phyloP scores from a whole-genome alignment of 2,113 vertebrate species.

The Spheniscus mendiculus region DNA sequence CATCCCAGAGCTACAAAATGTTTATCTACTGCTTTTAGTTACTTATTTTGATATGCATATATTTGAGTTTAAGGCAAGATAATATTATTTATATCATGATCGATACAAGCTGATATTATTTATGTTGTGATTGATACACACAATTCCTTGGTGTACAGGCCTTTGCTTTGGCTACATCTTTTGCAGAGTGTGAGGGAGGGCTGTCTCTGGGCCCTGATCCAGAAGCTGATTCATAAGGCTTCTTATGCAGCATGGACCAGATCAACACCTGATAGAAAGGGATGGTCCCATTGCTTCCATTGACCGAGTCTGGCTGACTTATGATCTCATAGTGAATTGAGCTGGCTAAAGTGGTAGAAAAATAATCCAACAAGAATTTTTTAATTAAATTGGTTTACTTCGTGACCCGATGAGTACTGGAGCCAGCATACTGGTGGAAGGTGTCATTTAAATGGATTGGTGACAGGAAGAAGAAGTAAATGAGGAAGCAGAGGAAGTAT shows the following conservation, averaged over 20 bases:
- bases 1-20: background rate
- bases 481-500: background rate
- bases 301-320: background rate
- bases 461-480: background rate
- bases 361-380: background rate
- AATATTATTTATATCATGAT: background rate
- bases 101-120: background rate
- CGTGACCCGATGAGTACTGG: background rate
- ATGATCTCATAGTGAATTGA: fast-evolving
- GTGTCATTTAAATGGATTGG: background rate
- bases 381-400: background rate
- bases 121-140: background rate
- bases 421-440: background rate
- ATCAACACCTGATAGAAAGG: background rate
- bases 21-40: background rate
- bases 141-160: background rate
- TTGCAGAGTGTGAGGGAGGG: background rate
- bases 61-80: background rate
- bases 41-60: background rate
- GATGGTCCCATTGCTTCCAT: background rate
- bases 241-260: background rate
- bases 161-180: background rate
- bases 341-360: background rate
- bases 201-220: background rate
- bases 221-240: background rate